These are phyloP conservation scores for Chelonus insularis DNA, from an alignment of 1,140 invertebrate species.

Conservation along the genomic window DNA sequence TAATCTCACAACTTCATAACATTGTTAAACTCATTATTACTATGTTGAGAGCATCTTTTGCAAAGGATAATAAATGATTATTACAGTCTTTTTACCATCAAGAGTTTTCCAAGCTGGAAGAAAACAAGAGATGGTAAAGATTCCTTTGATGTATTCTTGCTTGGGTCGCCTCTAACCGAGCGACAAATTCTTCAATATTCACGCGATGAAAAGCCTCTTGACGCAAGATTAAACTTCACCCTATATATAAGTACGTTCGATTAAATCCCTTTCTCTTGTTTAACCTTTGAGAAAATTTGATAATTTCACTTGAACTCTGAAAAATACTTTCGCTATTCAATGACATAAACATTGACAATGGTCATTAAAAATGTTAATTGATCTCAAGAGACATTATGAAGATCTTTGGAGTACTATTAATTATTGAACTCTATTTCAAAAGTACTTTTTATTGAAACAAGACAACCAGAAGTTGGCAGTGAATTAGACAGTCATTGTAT, in stretches of 20 bases:
- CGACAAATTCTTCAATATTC: constrained; percentile 61
- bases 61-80: constrained; percentile 58
- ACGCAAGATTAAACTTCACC: constrained; percentile 34
- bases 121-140: constrained; percentile 29
- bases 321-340: too few species aligned
- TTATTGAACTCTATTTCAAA: too few species aligned
- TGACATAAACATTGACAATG: too few species aligned
- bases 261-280: background rate
- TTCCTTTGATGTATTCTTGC: constrained; percentile 56
- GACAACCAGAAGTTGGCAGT: too few species aligned
- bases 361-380: too few species aligned
- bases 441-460: too few species aligned
- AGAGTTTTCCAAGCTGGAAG: constrained; percentile 17
- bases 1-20: constrained; percentile 52
- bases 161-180: constrained; percentile 49
- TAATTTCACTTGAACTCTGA: too few species aligned
- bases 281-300: too few species aligned
- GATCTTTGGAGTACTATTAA: too few species aligned
- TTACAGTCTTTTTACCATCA: constrained; percentile 37
- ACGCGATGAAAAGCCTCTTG: constrained; percentile 56
- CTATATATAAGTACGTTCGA: background rate
- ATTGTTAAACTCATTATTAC: constrained; percentile 49
- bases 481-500: too few species aligned
- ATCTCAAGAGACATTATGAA: too few species aligned
- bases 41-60: constrained; percentile 8